A percentile compares a stretch with the other conserved stretches of the same genome.
Conservation (phyloP, 2,113 vertebrate genomes). For the Guaruba guarouba region DNA sequence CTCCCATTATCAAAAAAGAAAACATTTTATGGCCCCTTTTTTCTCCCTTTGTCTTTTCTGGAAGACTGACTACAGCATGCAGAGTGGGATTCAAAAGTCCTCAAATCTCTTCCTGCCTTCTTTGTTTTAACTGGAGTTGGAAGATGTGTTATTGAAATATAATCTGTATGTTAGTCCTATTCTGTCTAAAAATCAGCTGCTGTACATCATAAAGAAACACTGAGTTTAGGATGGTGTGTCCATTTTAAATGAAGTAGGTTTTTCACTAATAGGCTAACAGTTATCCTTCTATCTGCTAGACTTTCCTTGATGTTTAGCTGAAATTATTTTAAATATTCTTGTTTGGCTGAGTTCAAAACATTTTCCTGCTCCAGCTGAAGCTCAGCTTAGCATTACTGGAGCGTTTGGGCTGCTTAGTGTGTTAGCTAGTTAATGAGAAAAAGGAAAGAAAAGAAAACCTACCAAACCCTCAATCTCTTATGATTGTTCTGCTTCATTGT, state of each 20-base stretch:
- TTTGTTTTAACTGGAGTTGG: not conserved
- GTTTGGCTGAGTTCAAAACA: not conserved
- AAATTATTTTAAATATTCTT: not conserved
- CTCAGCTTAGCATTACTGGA: not conserved
- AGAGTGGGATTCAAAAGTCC: not conserved
- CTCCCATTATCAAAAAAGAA: slow-evolving; percentile 49
- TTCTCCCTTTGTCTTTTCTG: slow-evolving; percentile 12
- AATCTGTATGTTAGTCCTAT: not conserved
- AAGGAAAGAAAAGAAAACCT: not conserved
- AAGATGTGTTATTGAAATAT: not conserved
- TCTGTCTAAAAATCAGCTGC: not conserved
- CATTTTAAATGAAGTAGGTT: not conserved
- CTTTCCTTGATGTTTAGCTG: not conserved
- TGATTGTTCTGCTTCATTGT: not conserved
- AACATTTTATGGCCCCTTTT: slow-evolving; percentile 15
- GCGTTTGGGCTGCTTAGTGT: not conserved
- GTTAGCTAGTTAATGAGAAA: not conserved
- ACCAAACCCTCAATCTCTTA: too few species aligned
- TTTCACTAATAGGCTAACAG: not conserved
- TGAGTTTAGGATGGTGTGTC: not conserved
- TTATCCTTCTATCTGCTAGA: not conserved
- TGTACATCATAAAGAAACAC: not conserved
- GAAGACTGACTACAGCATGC: not conserved
- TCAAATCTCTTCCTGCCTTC: not conserved
- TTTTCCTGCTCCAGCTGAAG: not conserved